Evolutionary conservation across 2,113 vertebrate species (phyloP), one percentile per base, ranked within the genome.

Genomic region (Zootoca vivipara): DNA sequence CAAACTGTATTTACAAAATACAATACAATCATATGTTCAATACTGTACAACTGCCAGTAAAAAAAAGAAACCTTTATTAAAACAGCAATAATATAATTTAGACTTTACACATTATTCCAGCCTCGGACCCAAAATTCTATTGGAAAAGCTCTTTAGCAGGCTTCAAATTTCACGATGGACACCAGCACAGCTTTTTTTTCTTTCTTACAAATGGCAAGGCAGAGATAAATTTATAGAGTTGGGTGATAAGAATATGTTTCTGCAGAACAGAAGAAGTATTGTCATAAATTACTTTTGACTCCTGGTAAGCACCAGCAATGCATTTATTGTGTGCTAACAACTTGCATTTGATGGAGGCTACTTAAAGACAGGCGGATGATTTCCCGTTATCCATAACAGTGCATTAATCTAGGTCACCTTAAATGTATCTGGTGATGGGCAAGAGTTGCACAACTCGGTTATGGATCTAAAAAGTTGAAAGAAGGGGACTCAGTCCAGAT

Each of bases 1-100:
- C 95, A 96, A 96, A 96, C 93, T 91, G 64, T 97, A 97, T 97
- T 96, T 97, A 97, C 96, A 97, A 94, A 93, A 93, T 64, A 56
- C 22, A 94, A 92, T 96, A 96, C 95, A 96, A 95, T 97, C 91
- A 88, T 93, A 94, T 95, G 92, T 96, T 96, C 95, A 95, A 92
- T 96, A 96, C 95, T 92, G 96, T 96, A 96, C 95, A 97, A 95
- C 93, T 93, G 87, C 93, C 94, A 92, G 93, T 96, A 97, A 95
- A 96, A 96, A 96, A 97, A 95, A 95, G 92, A 95, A 94, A 90
- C 89, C 78, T 94, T 94, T 89, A 91, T 88, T 94, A 96, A 95
- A 97, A 96, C 91, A 95, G 92, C 94, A 96, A 93, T 88, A 95
- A 94, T 91, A 92, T 94, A 93, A 93, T 92, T 86, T 89, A 92